A percentile compares a stretch with the other conserved stretches of the same genome.
Conservation (phyloP, 2,113 vertebrate genomes). For the Hippocampus mohnikei region DNA sequence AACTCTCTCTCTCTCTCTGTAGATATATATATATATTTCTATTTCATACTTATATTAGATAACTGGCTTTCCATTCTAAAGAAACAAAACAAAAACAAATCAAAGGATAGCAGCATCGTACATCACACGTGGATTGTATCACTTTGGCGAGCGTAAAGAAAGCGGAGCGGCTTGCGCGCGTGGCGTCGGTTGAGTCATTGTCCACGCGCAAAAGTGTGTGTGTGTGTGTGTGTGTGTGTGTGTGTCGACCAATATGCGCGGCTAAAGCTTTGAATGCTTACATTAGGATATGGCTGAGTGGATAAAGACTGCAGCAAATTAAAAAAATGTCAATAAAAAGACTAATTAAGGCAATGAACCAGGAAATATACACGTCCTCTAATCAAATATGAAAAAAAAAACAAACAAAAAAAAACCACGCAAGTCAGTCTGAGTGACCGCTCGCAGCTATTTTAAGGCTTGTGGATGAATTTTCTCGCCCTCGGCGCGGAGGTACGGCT, state of each 20-base stretch:
- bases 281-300: slow-evolving; percentile 68
- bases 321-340: slow-evolving; percentile 56
- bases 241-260: slow-evolving; percentile 36
- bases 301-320: slow-evolving; percentile 62
- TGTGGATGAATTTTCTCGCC: slow-evolving; percentile 61
- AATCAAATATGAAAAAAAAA: slow-evolving; percentile 75
- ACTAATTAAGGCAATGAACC: slow-evolving; percentile 72
- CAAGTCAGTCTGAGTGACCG: slow-evolving; percentile 64
- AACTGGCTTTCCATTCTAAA: slow-evolving; percentile 70
- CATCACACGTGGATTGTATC: slow-evolving; percentile 73
- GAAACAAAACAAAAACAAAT: slow-evolving; percentile 35
- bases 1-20: slow-evolving; percentile 52
- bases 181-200: slow-evolving; percentile 38
- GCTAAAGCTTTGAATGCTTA: slow-evolving; percentile 69
- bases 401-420: slow-evolving; percentile 61
- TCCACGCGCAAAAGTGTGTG: slow-evolving; percentile 44
- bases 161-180: slow-evolving; percentile 22
- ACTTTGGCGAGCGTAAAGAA: slow-evolving; percentile 72
- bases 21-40: slow-evolving; percentile 39
- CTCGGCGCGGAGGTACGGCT: slow-evolving; percentile 27
- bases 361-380: slow-evolving; percentile 70
- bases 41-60: slow-evolving; percentile 66
- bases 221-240: slow-evolving; percentile 11
- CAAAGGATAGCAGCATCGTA: slow-evolving; percentile 80
- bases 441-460: slow-evolving; percentile 67